These are phyloP conservation scores for Cyanistes caeruleus DNA, from an alignment of 2,113 vertebrate genomes.

Conservation along the genomic window DNA sequence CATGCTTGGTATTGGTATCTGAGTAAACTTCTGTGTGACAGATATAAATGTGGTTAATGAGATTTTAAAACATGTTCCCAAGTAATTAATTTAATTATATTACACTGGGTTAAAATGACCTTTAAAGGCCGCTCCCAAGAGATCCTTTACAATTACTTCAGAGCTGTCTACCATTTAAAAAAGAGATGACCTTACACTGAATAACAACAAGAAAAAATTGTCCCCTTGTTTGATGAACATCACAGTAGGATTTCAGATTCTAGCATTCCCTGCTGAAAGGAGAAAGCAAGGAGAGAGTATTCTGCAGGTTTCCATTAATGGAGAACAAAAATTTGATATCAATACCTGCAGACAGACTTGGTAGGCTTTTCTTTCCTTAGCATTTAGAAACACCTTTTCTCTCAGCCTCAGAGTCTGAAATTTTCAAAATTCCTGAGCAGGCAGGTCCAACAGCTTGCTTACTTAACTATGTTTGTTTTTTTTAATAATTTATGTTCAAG, in stretches of 20 bases:
- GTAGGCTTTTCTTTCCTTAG: neutral
- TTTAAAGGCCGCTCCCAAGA: constrained; percentile 15
- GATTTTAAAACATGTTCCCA: neutral
- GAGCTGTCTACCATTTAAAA: neutral
- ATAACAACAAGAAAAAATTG: neutral
- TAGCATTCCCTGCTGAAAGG: neutral
- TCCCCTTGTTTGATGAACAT: neutral
- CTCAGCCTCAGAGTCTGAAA: neutral
- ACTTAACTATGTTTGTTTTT: neutral
- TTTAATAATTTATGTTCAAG: neutral
- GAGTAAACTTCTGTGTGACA: neutral
- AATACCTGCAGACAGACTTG: neutral
- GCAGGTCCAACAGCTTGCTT: neutral
- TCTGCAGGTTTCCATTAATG: neutral
- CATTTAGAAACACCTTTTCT: neutral
- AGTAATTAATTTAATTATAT: neutral
- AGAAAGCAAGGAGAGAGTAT: neutral
- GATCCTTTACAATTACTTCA: neutral
- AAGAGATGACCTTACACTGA: neutral
- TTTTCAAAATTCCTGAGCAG: neutral
- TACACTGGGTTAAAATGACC: neutral
- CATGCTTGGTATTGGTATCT: neutral
- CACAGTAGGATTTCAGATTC: neutral
- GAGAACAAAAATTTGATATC: neutral
- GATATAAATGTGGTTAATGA: constrained; percentile 35